Evolutionary conservation across 2,113 vertebrate genomes (phyloP), one percentile per base, ranked within the genome.

Genomic region (Epinephelus moara): DNA sequence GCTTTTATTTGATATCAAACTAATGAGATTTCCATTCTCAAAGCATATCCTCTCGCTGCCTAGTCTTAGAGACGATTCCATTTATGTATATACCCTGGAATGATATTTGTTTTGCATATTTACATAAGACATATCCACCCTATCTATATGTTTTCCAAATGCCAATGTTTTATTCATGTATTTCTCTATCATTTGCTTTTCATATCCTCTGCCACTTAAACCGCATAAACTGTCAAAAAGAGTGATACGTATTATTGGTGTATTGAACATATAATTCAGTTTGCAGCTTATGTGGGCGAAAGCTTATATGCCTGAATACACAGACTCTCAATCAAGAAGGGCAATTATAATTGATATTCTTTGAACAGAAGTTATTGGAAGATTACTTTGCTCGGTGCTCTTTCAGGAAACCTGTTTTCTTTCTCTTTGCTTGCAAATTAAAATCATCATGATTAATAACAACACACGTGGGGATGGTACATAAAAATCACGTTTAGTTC

Each of bases 11-110:
- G 87, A 95, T 93, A 94, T 93, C 90, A 92, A 87, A 93, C 93
- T 94, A 95, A 95, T 95, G 91, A 94, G 92, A 95, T 94, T 95
- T 94, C 88, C 90, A 84, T 93, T 92, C 89, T 93, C 88, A 89
- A 82, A 86, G 89, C 92, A 89, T 77, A 89, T 90, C 85, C 85
- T 79, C 75, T 81, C 83, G 50, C 88, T 89, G 66, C 72, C 85
- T 70, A 42, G 86, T 89, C 87, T 87, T 88, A 88, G 84, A 81
- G 88, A 91, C 85, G 91, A 88, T 95, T 89, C 85, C 89, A 92
- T 92, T 92, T 92, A 92, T 93, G 91, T 93, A 90, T 92, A 92
- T 90, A 89, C 82, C 91, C 83, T 78, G 68, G 76, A 92, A 94
- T 92, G 75, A 88, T 94, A 92, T 93, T 95, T 92, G 91, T 93